These are phyloP conservation scores for Aleiodes sp. DNA, from an alignment of 1,140 invertebrate genomes.

Conservation along the genomic window DNA sequence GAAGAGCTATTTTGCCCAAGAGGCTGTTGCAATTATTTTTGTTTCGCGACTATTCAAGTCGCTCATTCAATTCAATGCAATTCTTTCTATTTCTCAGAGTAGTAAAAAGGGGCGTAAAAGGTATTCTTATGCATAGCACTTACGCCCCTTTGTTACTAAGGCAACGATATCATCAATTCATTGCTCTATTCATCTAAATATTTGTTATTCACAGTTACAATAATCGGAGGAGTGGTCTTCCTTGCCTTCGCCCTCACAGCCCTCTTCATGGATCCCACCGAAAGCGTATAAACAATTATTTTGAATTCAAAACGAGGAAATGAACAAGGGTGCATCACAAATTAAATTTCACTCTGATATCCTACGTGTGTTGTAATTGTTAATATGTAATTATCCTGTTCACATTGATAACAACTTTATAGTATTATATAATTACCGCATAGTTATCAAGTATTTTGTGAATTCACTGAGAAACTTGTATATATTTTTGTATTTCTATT, in stretches of 20 bases:
- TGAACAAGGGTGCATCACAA: slow-evolving; percentile 8
- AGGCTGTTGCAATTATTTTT: no score
- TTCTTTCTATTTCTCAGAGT: no score
- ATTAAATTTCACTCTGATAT: neutral
- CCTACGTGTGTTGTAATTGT: neutral
- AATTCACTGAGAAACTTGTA: neutral
- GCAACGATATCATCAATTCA: slow-evolving; percentile 8
- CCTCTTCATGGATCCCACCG: slow-evolving; percentile 76
- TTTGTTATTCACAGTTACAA: slow-evolving; percentile 79
- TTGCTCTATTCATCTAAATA: neutral
- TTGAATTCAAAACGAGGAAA: neutral
- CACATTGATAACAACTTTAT: neutral
- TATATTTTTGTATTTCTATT: slow-evolving; percentile 11
- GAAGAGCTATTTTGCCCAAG: no score
- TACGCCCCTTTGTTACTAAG: neutral
- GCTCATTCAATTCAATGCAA: no score
- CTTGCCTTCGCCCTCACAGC: slow-evolving; percentile 90
- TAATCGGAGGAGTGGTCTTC: slow-evolving; percentile 93
- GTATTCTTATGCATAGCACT: no score
- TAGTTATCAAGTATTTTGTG: neutral
- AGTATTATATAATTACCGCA: neutral
- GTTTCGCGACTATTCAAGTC: no score
- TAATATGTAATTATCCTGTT: neutral
- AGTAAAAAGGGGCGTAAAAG: no score
- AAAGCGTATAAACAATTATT: slow-evolving; percentile 38